phyloP scores from a whole-genome alignment of 2,888 invertebrate genomes.

The Colletes collaris region DNA sequence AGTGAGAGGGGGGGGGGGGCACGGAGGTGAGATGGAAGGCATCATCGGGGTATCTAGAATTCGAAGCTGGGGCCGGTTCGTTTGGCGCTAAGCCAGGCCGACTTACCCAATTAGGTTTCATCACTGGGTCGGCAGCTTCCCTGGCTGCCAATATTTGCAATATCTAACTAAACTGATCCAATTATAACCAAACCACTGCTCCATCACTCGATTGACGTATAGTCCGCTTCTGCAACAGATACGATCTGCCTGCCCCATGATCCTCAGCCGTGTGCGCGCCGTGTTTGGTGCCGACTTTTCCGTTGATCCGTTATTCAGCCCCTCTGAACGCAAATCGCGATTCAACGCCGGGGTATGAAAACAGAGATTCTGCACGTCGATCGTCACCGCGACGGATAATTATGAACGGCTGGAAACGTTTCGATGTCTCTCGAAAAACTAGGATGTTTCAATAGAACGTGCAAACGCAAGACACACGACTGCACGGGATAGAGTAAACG shows the following conservation, averaged over 20 bases:
- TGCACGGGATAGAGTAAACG: no score
- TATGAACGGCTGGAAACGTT: no score
- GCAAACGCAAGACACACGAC: no score
- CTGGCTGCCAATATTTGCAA: slow-evolving; percentile 82
- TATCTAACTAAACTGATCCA: slow-evolving; percentile 79
- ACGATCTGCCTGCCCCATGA: slow-evolving; percentile 33
- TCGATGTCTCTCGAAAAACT: no score
- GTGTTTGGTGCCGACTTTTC: slow-evolving; percentile 13
- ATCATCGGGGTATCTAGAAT: slow-evolving; percentile 65
- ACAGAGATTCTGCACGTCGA: no score
- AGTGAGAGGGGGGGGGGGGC: neutral
- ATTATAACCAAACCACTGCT: slow-evolving; percentile 77
- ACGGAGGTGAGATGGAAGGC: slow-evolving; percentile 41
- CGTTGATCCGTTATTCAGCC: no score
- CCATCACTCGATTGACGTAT: slow-evolving; percentile 73
- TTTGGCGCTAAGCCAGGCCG: slow-evolving; percentile 80
- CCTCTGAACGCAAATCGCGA: no score
- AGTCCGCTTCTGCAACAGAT: slow-evolving; percentile 57
- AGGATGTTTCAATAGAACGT: no score
- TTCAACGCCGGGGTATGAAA: no score
- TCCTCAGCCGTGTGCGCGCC: neutral
- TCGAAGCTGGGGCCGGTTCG: slow-evolving; percentile 68
- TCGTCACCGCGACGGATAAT: no score
- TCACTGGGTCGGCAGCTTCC: slow-evolving; percentile 79
- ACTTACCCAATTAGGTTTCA: slow-evolving; percentile 83